Conservation (phyloP, 1,140 invertebrate genomes). For the Phthorimaea operculella region DNA sequence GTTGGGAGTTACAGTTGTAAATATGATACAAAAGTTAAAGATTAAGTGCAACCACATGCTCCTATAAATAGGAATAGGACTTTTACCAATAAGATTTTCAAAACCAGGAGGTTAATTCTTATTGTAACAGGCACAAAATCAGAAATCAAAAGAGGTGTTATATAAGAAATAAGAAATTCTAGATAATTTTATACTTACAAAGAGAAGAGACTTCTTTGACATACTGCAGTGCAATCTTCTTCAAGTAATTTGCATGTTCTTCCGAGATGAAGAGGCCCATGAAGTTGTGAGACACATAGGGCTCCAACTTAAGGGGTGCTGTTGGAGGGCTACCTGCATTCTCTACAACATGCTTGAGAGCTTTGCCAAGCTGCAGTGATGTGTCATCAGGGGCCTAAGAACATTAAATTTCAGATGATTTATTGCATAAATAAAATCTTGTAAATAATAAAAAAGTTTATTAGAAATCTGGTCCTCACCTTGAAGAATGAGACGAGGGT, state of each 20-base stretch:
- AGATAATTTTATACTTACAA: constrained; percentile 72
- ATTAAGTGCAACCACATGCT: too few species aligned
- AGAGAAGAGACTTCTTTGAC: constrained; percentile 80
- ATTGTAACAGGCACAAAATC: too few species aligned
- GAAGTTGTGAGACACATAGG: constrained; percentile 86
- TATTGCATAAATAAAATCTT: too few species aligned
- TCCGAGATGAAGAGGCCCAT: constrained; percentile 88
- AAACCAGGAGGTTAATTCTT: too few species aligned
- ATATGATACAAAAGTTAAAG: too few species aligned
- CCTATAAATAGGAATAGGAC: too few species aligned
- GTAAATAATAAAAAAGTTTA: too few species aligned
- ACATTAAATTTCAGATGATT: neutral
- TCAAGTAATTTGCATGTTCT: constrained; percentile 79
- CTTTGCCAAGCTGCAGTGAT: constrained; percentile 73
- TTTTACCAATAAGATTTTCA: too few species aligned
- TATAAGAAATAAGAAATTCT: too few species aligned
- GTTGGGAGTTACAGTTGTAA: too few species aligned
- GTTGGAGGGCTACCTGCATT: constrained; percentile 71
- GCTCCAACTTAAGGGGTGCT: constrained; percentile 77
- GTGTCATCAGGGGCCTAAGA: constrained; percentile 78
- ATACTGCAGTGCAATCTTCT: constrained; percentile 79
- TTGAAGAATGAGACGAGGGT: constrained; percentile 91
- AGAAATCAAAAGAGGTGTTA: too few species aligned
- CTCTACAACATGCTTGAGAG: constrained; percentile 76
- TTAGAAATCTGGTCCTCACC: constrained; percentile 56